Evolutionary conservation across 2,113 vertebrate genomes (phyloP).

Genomic region (Bettongia penicillata): DNA sequence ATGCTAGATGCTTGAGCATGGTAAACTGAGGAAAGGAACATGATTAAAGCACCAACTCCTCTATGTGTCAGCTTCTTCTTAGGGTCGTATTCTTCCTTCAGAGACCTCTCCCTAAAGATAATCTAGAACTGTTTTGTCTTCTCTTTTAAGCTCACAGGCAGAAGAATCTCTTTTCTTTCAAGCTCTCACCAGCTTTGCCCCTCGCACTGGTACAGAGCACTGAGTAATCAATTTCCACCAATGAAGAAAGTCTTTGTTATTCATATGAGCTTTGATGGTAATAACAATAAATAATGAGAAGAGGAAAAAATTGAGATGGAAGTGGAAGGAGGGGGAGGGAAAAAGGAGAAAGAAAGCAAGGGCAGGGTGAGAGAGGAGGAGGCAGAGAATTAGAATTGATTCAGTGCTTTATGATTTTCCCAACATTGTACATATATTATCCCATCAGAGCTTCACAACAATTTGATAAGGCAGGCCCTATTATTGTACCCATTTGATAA

Average conservation of each 20-base stretch:
- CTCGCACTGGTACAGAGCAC: not conserved
- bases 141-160: not conserved
- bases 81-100: not conserved
- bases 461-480: not conserved
- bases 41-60: not conserved
- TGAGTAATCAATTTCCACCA: too few species aligned
- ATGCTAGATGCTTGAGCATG: not conserved
- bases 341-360: too few species aligned
- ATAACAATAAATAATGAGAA: too few species aligned
- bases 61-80: not conserved
- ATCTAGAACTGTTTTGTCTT: not conserved
- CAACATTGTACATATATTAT: not conserved
- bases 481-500: not conserved
- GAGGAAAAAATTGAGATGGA: too few species aligned
- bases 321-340: too few species aligned
- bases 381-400: too few species aligned
- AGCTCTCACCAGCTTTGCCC: too few species aligned
- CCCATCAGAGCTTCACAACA: slow-evolving; percentile 8
- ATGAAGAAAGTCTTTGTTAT: too few species aligned
- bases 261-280: too few species aligned
- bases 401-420: too few species aligned
- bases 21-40: not conserved
- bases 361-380: too few species aligned
- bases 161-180: not conserved
- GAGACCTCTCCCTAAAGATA: not conserved